phyloP scores from a whole-genome alignment of 2,113 vertebrate genomes.

The Electrona antarctica region DNA sequence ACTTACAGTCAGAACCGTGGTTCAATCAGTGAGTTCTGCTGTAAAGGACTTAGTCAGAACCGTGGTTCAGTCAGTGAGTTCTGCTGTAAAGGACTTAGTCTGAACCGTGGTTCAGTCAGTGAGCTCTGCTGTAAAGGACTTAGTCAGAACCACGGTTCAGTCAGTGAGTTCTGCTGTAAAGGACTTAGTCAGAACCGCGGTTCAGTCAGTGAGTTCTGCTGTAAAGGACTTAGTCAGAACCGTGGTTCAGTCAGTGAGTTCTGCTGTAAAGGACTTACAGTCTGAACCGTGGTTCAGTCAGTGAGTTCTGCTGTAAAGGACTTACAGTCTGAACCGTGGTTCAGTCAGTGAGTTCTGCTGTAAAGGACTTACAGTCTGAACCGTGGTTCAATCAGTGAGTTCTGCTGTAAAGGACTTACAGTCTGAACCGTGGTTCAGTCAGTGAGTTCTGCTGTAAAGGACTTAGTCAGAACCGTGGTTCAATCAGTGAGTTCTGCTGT shows the following conservation, averaged over 20 bases:
- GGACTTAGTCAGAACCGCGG: not conserved
- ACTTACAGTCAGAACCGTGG: constrained; percentile 15
- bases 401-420: too few relatives aligned
- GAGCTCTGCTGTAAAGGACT: not conserved
- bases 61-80: not conserved
- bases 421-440: too few relatives aligned
- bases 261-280: too few relatives aligned
- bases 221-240: not conserved
- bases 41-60: not conserved
- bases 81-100: not conserved
- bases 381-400: too few relatives aligned
- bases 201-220: not conserved
- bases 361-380: too few relatives aligned
- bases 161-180: not conserved
- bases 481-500: too few relatives aligned
- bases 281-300: not conserved
- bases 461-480: too few relatives aligned
- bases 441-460: too few relatives aligned
- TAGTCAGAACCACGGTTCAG: not conserved
- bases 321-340: too few relatives aligned
- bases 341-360: too few relatives aligned
- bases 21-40: not conserved
- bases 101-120: not conserved
- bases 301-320: too few relatives aligned
- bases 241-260: too few relatives aligned